Conservation (phyloP, 2,113 vertebrate genomes). For the Corapipo altera region DNA sequence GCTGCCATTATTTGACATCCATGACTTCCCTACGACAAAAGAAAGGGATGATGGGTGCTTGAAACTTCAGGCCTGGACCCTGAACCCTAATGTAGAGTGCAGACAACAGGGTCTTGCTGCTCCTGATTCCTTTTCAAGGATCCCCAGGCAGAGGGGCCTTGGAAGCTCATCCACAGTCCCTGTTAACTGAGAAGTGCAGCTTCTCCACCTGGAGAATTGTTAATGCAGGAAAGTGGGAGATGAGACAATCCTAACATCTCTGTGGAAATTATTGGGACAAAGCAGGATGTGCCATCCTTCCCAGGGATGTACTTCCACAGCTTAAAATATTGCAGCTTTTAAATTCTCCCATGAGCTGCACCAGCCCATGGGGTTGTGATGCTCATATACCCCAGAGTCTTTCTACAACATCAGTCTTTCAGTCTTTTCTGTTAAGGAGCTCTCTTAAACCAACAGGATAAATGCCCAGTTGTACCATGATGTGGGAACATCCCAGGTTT, state of each 20-base stretch:
- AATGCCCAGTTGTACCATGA: neutral
- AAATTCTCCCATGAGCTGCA: neutral
- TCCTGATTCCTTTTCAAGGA: neutral
- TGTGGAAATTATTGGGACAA: neutral
- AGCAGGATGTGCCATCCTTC: neutral
- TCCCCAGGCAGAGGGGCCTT: neutral
- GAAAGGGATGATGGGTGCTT: neutral
- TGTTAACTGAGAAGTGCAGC: neutral
- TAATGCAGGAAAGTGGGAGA: neutral
- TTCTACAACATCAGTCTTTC: neutral
- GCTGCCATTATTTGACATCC: neutral
- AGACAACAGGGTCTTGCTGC: neutral
- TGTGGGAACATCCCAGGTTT: neutral
- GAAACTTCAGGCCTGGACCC: neutral
- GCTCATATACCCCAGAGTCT: neutral
- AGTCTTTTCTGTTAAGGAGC: neutral
- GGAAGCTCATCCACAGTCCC: neutral
- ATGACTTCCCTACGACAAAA: neutral
- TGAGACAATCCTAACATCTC: neutral
- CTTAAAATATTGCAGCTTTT: neutral
- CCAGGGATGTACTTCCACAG: neutral
- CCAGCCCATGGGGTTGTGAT: neutral
- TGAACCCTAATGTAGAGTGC: neutral
- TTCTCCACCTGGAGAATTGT: neutral
- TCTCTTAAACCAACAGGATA: neutral